Evolutionary conservation across 1,140 invertebrate species (phyloP), one percentile per base, ranked within the genome.

Genomic region (Drosophila ohnishii): DNA sequence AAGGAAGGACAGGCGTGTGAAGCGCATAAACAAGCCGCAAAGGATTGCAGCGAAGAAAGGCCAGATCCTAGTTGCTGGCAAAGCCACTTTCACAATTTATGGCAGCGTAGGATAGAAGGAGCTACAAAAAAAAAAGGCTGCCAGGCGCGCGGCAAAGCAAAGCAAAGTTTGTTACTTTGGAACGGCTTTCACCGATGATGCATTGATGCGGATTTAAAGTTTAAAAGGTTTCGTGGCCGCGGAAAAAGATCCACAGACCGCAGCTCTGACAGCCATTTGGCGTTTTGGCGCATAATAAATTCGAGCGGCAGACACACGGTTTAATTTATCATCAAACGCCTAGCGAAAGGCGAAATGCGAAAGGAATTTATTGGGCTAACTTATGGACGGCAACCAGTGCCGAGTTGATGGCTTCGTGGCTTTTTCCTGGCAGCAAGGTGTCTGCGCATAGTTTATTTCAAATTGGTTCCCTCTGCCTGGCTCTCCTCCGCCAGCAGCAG

Each of bases 281-380:
- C 84, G 80, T 87, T 87, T 87, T 87, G 84, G 83, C 84, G 83
- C 83, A 86, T 87, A 88, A 87, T 87, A 87, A 87, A 87, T 87
- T 86, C 79, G 83, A 83, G 75, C 79, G 75, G 84, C 70, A 88
- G 85, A 84, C 85, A 80, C 69, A 80, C 61, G 76, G 83, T 87
- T 87, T 88, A 87, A 87, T 87, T 87, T 87, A 87, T 87, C 83
- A 87, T 86, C 83, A 86, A 86, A 86, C 53, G 63, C 40, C 63
- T 67, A 71, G 82, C 78, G 70, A 47, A 53, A 64, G 66, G 82
- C 74, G 84, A 77, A 79, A 79, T 67, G 75, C 64, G 37, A 60
- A 64, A 48, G 75, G 60, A 86, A 86, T 86, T 86, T 86, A 86
- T 86, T 88, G 79, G 67, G 53, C 75, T 73, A 72, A 85, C 78